Evolutionary conservation across 64 coral and sea anemone species (phyloP).

Genomic region (Orbicella faveolata): DNA sequence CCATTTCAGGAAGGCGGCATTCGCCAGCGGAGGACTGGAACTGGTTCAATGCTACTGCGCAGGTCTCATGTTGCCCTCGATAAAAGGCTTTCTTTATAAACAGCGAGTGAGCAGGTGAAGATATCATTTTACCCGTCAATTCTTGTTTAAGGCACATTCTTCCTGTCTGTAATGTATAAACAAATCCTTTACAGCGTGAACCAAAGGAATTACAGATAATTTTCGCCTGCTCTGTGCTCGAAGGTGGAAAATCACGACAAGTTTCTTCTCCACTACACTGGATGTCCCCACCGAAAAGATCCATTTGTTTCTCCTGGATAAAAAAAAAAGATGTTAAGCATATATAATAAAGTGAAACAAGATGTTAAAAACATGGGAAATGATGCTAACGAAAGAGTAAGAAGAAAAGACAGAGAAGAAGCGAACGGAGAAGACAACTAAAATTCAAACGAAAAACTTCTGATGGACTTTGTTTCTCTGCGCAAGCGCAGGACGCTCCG

Average conservation of each 20-base stretch:
- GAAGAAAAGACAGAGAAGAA: too few species aligned
- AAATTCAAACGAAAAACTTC: too few species aligned
- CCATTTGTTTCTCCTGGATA: conserved; percentile 33
- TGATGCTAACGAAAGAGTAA: too few species aligned
- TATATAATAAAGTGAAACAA: too few species aligned
- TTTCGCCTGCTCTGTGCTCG: not conserved
- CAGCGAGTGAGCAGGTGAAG: not conserved
- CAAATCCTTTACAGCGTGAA: conserved; percentile 59
- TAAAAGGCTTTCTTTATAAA: conserved; percentile 33
- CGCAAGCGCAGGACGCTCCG: too few species aligned
- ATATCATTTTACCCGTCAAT: conserved; percentile 30
- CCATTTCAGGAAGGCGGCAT: conserved; percentile 47
- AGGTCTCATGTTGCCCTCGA: conserved; percentile 9
- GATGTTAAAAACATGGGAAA: too few species aligned
- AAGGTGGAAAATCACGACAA: not conserved
- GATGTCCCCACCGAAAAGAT: conserved; percentile 50
- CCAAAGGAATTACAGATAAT: conserved; percentile 34
- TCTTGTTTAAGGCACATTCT: conserved; percentile 26
- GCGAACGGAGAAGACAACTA: too few species aligned
- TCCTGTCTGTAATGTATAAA: conserved; percentile 32
- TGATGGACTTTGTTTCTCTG: too few species aligned
- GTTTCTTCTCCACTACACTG: conserved; percentile 5
- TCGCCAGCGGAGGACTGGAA: not conserved
- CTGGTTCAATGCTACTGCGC: conserved; percentile 17
- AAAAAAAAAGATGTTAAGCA: not conserved